Evolutionary conservation across 53 echinoderm and acorn worm genomes (phyloP).

Genomic region (Apostichopus leukothele): DNA sequence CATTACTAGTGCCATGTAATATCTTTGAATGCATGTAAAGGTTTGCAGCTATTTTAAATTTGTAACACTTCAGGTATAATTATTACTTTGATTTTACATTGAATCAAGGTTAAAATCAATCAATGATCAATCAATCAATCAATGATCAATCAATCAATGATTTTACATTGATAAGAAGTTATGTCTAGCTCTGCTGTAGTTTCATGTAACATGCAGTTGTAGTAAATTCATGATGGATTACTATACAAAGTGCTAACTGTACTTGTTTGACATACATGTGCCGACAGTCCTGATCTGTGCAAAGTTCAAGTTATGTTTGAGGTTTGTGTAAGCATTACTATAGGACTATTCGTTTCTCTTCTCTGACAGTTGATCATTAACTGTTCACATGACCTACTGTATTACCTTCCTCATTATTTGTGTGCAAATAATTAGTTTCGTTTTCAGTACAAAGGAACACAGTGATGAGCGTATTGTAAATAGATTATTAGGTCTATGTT

Average conservation of each 20-base stretch:
- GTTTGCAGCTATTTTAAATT: too few relatives aligned
- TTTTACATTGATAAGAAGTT: not conserved
- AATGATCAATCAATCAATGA: too few relatives aligned
- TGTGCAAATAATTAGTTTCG: not conserved
- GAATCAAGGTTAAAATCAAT: too few relatives aligned
- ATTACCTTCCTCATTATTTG: not conserved
- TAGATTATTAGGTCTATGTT: not conserved
- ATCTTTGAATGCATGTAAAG: too few relatives aligned
- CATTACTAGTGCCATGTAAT: too few relatives aligned
- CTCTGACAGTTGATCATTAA: not conserved
- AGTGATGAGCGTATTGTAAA: not conserved
- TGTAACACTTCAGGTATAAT: too few relatives aligned
- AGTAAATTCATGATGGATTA: not conserved
- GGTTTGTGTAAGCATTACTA: not conserved
- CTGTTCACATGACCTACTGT: not conserved
- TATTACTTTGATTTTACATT: too few relatives aligned
- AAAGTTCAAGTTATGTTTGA: not conserved
- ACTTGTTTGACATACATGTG: not conserved
- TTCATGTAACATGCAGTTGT: not conserved
- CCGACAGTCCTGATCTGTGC: not conserved
- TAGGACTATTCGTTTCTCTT: too few relatives aligned
- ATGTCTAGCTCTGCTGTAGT: too few relatives aligned
- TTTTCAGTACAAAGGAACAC: not conserved
- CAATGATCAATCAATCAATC: too few relatives aligned
- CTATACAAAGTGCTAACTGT: not conserved